Conservation (phyloP, 2,113 vertebrate species). For the Saccopteryx bilineata region DNA sequence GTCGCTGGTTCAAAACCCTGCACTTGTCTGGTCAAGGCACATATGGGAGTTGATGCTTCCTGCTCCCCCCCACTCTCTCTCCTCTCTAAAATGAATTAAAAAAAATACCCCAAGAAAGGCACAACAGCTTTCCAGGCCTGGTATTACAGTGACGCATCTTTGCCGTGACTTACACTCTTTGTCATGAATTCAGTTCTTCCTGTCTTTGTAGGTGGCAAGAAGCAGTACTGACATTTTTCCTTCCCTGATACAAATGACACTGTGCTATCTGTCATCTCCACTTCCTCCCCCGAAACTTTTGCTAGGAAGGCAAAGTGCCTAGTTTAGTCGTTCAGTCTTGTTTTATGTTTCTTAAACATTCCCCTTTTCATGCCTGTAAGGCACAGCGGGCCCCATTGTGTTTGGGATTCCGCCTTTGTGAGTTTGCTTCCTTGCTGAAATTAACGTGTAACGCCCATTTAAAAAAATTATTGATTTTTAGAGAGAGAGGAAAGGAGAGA, state of each 20-base stretch:
- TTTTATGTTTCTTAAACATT: no score
- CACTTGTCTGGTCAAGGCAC: no score
- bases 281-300: not conserved
- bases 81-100: no score
- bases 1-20: no score
- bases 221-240: not conserved
- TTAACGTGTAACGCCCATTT: not conserved
- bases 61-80: no score
- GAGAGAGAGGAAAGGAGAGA: no score
- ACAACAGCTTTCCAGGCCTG: no score
- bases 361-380: no score
- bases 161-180: not conserved
- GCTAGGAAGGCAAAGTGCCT: not conserved
- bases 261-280: not conserved
- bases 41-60: no score
- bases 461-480: no score
- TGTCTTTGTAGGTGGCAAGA: not conserved
- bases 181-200: not conserved
- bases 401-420: rapidly evolving
- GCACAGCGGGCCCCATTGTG: not conserved
- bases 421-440: not conserved
- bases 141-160: not conserved
- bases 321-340: not conserved
- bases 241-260: not conserved
- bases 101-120: not conserved